Evolutionary conservation across 2,113 vertebrate species (phyloP), one percentile per base, ranked within the genome.

Genomic region (Amia ocellicauda): DNA sequence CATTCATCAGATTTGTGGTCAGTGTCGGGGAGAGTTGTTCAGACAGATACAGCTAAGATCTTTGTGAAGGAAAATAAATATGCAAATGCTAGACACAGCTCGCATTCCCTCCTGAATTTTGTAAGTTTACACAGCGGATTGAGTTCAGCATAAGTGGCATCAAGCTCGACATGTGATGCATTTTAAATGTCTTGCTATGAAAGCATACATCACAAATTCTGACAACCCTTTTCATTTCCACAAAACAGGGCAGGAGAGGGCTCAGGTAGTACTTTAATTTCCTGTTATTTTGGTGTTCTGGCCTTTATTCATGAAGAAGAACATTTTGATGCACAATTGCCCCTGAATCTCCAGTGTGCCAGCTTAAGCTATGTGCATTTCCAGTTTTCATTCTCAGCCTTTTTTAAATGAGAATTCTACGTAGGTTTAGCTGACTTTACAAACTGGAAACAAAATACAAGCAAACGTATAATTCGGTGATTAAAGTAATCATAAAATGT

Each of bases 251-350:
- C 69, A n/a, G 66, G 45, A 68, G 64, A 74, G 71, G 75, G 85
- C 83, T 72, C 78, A 80, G 83, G 85, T 86, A 69, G 80, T 70
- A 69, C 73, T 69, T 26, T 80, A 71, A 86, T 84, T 88, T 90
- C 88, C 88, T 89, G 82, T 80, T 71, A 47, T 51, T 61, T 26
- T 70, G 27, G 74, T 77, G 76, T 80, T 72, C 74, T 75, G 81
- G 77, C 77, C 60, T 64, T 13, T 52, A 57, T 78, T 74, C 83
- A 82, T 82, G 75, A 71, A 58, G 88, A 68, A 85, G 76, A 74
- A 75, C 80, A 78, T 86, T 82, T 80, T 83, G 75, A 74, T 64
- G 49, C 74, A 79, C 85, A 85, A 80, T 83, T 86, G 85, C 75
- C 83, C 72, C 17, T 36, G 54, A 63, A 41, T 14, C 49, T 70